Evolutionary conservation across 2,797 vertebrate species (phyloP).

Genomic region (Synanceia verrucosa): DNA sequence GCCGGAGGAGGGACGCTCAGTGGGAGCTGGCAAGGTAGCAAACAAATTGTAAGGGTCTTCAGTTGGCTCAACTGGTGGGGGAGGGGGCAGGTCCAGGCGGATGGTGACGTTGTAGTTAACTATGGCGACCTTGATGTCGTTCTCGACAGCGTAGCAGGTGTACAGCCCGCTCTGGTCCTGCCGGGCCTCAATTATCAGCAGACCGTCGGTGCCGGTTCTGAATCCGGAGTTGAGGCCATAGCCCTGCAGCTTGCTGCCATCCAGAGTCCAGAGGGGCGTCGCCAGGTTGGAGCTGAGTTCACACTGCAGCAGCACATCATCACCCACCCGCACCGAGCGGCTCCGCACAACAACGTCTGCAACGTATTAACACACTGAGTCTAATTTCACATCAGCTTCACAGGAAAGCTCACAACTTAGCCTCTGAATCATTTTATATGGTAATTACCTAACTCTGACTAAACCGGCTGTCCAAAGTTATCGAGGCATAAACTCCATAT

Average conservation of each 20-base stretch:
- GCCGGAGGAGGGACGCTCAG: slow-evolving; percentile 38
- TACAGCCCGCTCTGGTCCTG: slow-evolving; percentile 88
- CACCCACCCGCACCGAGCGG: slow-evolving; percentile 88
- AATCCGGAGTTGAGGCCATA: slow-evolving; percentile 83
- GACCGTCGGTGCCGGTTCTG: slow-evolving; percentile 88
- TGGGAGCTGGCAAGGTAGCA: not conserved
- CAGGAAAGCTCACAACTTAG: not conserved
- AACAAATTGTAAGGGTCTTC: slow-evolving; percentile 1
- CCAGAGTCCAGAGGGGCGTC: slow-evolving; percentile 87
- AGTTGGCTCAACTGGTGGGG: slow-evolving; percentile 28
- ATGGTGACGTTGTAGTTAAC: slow-evolving; percentile 86
- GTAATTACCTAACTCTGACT: slow-evolving; percentile 15
- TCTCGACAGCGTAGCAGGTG: slow-evolving; percentile 89
- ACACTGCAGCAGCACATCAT: slow-evolving; percentile 93
- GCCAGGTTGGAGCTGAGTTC: slow-evolving; percentile 95
- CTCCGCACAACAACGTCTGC: slow-evolving; percentile 74
- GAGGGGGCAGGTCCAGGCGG: slow-evolving; percentile 73
- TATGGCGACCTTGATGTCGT: slow-evolving; percentile 80
- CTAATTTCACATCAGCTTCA: not conserved
- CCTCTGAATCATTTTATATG: slow-evolving; percentile 13
- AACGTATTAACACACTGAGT: slow-evolving; percentile 9
- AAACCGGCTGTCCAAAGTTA: slow-evolving; percentile 19
- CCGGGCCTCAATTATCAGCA: slow-evolving; percentile 89
- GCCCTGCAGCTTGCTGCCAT: slow-evolving; percentile 76
- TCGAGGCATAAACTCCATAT: slow-evolving; percentile 22